Percentiles rank a stretch among this genome's conserved stretches.
Conservation (phyloP, 2,888 invertebrate genomes). For the Amblyjoppa proteus region DNA sequence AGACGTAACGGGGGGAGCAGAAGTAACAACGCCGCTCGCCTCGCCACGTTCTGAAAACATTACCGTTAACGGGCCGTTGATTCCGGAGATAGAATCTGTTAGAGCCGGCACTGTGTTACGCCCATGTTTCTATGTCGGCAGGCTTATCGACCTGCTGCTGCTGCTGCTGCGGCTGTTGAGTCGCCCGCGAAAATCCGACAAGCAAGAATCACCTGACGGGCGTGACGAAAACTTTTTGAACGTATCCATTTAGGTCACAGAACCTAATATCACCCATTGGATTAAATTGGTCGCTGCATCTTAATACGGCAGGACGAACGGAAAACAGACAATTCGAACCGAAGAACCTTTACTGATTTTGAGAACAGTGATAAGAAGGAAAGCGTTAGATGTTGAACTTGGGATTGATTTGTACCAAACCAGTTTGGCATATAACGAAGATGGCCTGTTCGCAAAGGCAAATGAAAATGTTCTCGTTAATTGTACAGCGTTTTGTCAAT, state of each 20-base stretch:
- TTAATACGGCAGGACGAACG: neutral
- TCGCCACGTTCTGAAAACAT: slow-evolving; percentile 70
- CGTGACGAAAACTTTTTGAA: slow-evolving; percentile 34
- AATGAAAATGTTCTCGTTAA: too few relatives aligned
- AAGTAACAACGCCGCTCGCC: slow-evolving; percentile 48
- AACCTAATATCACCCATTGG: neutral
- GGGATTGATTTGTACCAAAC: neutral
- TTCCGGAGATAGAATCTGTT: slow-evolving; percentile 72
- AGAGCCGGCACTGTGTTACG: slow-evolving; percentile 60
- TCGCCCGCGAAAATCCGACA: slow-evolving; percentile 45
- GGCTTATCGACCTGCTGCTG: slow-evolving; percentile 67
- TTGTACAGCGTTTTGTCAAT: too few relatives aligned
- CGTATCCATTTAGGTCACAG: slow-evolving; percentile 6
- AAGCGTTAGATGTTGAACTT: neutral
- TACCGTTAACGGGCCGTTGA: slow-evolving; percentile 72
- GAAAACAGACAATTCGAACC: neutral
- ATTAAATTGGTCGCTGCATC: neutral
- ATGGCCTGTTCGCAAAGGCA: too few relatives aligned
- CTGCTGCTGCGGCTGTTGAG: slow-evolving; percentile 48
- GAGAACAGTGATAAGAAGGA: neutral
- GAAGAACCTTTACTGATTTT: neutral
- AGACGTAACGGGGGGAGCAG: slow-evolving; percentile 36
- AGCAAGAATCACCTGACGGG: slow-evolving; percentile 42
- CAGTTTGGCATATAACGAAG: neutral
- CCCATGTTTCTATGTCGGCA: slow-evolving; percentile 64